phyloP scores from a whole-genome alignment of 2,113 vertebrate genomes.

The Epinephelus cyanopodus region DNA sequence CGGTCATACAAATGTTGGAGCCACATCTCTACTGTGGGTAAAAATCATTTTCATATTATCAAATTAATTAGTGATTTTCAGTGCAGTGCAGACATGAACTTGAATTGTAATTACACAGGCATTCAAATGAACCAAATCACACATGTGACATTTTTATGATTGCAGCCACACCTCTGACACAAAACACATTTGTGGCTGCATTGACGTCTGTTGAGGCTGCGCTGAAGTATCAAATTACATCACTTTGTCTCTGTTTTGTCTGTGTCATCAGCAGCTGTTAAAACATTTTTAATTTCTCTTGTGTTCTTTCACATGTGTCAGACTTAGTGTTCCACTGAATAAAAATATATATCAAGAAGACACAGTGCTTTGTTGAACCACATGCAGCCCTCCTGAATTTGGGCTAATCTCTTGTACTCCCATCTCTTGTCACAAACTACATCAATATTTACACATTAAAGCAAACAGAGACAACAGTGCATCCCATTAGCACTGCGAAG shows the following conservation, averaged over 20 bases:
- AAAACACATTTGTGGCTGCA: slow-evolving; percentile 1
- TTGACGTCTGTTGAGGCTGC: neutral
- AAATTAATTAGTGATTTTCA: neutral
- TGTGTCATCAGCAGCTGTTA: neutral
- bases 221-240: neutral
- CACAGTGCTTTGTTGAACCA: neutral
- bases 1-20: neutral
- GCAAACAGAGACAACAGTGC: slow-evolving; percentile 47
- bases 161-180: neutral
- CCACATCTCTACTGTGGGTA: neutral
- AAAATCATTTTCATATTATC: neutral
- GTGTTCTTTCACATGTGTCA: neutral
- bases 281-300: neutral
- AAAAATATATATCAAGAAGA: neutral
- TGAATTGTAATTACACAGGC: neutral
- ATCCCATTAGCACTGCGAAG: slow-evolving; percentile 61
- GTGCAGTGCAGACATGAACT: neutral
- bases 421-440: slow-evolving; percentile 41
- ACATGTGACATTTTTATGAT: slow-evolving; percentile 14
- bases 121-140: neutral
- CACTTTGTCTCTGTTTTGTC: neutral
- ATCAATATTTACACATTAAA: slow-evolving; percentile 62
- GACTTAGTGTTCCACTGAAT: neutral
- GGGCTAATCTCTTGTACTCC: slow-evolving; percentile 32
- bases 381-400: slow-evolving; percentile 1